Percentiles rank a stretch among this genome's conserved stretches.
phyloP scores from a whole-genome alignment of 2,113 vertebrate species.

The Gadus chalcogrammus region DNA sequence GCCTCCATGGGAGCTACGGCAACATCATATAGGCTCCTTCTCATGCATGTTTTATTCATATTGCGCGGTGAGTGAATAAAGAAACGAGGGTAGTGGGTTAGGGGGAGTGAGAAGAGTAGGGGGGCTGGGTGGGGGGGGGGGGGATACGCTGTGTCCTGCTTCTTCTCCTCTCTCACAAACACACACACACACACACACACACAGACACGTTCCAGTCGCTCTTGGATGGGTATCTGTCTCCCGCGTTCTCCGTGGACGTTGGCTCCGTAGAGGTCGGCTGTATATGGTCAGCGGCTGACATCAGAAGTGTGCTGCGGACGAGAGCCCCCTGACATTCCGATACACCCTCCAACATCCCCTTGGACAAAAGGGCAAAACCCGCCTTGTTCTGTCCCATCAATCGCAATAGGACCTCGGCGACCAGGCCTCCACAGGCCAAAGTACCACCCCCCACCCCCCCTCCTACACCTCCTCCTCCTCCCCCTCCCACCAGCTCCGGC shows the following conservation, averaged over 20 bases:
- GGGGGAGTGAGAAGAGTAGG: not conserved
- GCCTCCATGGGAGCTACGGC: conserved; percentile 12
- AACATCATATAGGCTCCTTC: conserved; percentile 2
- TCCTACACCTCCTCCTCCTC: not conserved
- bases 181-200: not conserved
- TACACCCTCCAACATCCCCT: conserved; percentile 62
- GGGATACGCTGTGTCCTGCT: not conserved
- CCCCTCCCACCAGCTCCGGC: too few relatives aligned
- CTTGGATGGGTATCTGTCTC: conserved; percentile 9
- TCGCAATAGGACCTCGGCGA: conserved; percentile 46
- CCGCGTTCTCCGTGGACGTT: conserved; percentile 10
- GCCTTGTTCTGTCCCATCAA: conserved; percentile 60
- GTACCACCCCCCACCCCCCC: conserved; percentile 54
- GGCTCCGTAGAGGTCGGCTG: conserved; percentile 33
- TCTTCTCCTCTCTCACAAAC: not conserved
- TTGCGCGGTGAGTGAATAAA: not conserved
- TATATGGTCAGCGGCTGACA: conserved; percentile 56
- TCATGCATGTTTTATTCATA: conserved; percentile 44
- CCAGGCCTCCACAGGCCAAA: conserved; percentile 28
- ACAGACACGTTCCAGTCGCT: not conserved
- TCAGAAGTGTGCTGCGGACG: conserved; percentile 64
- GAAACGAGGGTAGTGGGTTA: not conserved
- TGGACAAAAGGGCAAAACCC: conserved; percentile 62
- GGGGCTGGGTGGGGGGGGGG: not conserved
- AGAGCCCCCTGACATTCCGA: conserved; percentile 56